Conservation (phyloP, 1,140 invertebrate species). For the Mercenaria mercenaria region DNA sequence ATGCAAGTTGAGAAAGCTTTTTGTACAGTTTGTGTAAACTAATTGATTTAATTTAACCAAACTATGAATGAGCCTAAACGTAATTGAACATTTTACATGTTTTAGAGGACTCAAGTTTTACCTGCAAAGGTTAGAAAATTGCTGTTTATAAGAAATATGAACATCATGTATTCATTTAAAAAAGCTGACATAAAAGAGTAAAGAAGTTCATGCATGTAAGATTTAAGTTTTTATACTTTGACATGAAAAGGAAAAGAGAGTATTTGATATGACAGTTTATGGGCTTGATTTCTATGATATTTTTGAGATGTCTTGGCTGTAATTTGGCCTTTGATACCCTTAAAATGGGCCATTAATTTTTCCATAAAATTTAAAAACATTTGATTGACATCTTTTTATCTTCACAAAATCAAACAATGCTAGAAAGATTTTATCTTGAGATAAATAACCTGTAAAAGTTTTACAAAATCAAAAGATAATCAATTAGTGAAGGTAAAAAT, state of each 20-base stretch:
- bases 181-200: too few species aligned
- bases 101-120: too few species aligned
- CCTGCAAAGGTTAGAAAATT: too few species aligned
- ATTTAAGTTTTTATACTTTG: neutral
- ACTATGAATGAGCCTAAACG: too few species aligned
- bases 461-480: neutral
- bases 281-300: neutral
- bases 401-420: constrained; percentile 7
- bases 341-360: neutral
- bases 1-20: too few species aligned
- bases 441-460: neutral
- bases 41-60: too few species aligned
- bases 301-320: neutral
- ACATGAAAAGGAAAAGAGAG: neutral
- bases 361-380: neutral
- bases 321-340: neutral
- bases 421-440: neutral
- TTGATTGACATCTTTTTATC: neutral
- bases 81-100: too few species aligned
- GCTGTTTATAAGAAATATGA: too few species aligned
- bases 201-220: neutral
- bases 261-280: neutral
- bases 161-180: too few species aligned
- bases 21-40: too few species aligned
- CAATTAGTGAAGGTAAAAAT: neutral